phyloP scores from a whole-genome alignment of 2,888 invertebrate genomes.

The Sycophila texana region DNA sequence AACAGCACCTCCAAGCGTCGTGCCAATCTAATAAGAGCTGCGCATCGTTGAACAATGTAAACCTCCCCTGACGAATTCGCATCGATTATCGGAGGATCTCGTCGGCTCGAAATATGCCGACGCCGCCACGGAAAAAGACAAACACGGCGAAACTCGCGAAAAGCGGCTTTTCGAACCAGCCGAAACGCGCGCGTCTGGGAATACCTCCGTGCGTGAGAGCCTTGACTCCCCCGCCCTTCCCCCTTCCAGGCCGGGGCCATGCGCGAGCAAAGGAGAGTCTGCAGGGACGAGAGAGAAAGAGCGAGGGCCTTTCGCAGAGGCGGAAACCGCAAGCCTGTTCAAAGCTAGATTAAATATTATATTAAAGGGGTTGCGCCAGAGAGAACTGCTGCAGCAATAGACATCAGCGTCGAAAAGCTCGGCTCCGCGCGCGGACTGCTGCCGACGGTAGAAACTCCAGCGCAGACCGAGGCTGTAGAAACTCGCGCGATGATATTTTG shows the following conservation, averaged over 20 bases:
- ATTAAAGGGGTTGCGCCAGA: conserved; percentile 70
- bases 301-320: conserved; percentile 66
- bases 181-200: conserved; percentile 51
- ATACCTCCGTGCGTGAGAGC: conserved; percentile 24
- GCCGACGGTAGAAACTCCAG: background rate
- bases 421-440: conserved; percentile 6
- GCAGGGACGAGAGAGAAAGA: conserved; percentile 33
- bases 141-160: conserved; percentile 1
- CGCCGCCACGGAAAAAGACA: background rate
- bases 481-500: too few relatives aligned
- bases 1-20: background rate
- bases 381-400: conserved; percentile 39
- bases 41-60: conserved; percentile 15
- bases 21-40: conserved; percentile 16
- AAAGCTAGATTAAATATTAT: conserved; percentile 77
- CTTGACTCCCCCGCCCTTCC: background rate
- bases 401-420: conserved; percentile 47
- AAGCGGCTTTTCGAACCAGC: conserved; percentile 39
- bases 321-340: conserved; percentile 75
- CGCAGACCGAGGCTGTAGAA: too few relatives aligned
- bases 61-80: background rate
- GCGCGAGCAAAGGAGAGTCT: background rate
- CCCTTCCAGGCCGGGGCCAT: conserved; percentile 1
- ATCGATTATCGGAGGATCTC: conserved; percentile 39
- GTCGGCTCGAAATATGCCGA: background rate